phyloP scores from a whole-genome alignment of 1,140 invertebrate genomes.

The Pseudobourletiella spinata region DNA sequence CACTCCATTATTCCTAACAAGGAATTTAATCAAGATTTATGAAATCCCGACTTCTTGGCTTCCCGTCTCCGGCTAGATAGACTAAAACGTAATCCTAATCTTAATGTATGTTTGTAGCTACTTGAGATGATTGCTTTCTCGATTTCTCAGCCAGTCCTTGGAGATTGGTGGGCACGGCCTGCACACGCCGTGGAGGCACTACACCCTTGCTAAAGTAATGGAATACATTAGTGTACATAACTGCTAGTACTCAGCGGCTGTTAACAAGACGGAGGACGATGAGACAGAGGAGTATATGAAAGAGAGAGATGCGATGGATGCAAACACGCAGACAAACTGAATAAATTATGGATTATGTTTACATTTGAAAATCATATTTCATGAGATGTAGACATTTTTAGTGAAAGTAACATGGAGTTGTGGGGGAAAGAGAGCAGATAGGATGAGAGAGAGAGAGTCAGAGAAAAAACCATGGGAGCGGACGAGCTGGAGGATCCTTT shows the following conservation, averaged over 20 bases:
- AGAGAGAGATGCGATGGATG: not conserved
- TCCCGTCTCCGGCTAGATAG: too few species aligned
- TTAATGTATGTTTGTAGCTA: not conserved
- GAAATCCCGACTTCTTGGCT: not conserved
- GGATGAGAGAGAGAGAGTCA: not conserved
- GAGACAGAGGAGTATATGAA: too few species aligned
- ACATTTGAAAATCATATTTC: constrained; percentile 10
- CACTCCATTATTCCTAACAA: constrained; percentile 1
- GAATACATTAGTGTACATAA: too few species aligned
- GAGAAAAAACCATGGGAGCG: not conserved
- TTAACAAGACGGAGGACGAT: too few species aligned
- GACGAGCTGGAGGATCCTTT: not conserved
- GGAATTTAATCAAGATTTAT: constrained; percentile 8
- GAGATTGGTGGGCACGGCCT: too few species aligned
- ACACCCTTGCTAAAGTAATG: too few species aligned
- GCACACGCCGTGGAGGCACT: too few species aligned
- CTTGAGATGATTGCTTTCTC: constrained; percentile 10
- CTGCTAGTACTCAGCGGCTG: too few species aligned
- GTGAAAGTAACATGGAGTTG: not conserved
- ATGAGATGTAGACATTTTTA: not conserved
- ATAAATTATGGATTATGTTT: constrained; percentile 9
- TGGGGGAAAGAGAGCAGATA: not conserved
- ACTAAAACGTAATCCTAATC: too few species aligned
- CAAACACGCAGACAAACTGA: not conserved
- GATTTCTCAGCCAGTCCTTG: not conserved